These are phyloP conservation scores for Choloepus didactylus DNA, from an alignment of 2,797 vertebrate species.

Conservation along the genomic window DNA sequence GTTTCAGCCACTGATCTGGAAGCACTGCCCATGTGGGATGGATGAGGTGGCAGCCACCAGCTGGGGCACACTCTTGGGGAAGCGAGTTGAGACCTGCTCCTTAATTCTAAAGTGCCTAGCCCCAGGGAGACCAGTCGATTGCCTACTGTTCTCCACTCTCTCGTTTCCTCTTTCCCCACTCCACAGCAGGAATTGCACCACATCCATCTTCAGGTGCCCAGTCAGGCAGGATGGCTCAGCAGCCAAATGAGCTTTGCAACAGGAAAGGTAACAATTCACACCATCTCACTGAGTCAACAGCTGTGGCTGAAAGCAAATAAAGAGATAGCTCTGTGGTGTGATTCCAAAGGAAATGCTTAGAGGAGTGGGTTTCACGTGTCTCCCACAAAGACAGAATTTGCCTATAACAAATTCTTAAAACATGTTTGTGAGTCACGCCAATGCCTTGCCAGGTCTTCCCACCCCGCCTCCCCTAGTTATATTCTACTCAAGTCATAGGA, in stretches of 20 bases:
- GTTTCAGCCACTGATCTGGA: neutral
- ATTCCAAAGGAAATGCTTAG: constrained; percentile 55
- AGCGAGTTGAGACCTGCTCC: constrained; percentile 73
- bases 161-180: constrained; percentile 69
- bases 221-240: neutral
- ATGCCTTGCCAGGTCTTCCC: neutral
- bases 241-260: neutral
- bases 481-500: neutral
- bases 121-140: constrained; percentile 74
- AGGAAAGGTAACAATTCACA: constrained; percentile 30
- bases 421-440: neutral
- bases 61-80: constrained; percentile 60
- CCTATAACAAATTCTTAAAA: neutral
- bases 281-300: constrained; percentile 48
- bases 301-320: constrained; percentile 15
- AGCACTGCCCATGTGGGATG: neutral
- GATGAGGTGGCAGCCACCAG: neutral
- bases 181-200: constrained; percentile 70
- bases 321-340: constrained; percentile 45
- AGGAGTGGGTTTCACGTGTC: neutral
- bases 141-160: constrained; percentile 11
- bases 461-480: neutral
- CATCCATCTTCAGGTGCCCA: neutral
- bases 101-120: constrained; percentile 75
- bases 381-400: constrained; percentile 27